Conservation (phyloP, 2,113 vertebrate species). For the Periophthalmus modestus region DNA sequence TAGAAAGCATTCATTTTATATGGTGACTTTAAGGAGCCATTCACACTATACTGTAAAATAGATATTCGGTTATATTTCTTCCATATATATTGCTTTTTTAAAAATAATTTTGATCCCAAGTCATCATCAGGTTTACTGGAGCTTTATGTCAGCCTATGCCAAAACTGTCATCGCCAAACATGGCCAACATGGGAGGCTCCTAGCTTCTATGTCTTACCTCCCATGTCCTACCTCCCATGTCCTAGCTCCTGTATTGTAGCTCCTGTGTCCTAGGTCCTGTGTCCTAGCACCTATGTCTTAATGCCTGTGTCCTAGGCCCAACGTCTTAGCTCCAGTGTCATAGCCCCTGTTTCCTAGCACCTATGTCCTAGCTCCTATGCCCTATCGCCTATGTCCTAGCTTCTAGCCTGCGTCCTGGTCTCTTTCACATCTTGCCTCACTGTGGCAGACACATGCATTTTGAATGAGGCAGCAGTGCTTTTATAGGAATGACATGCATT, state of each 20-base stretch:
- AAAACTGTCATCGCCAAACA: constrained; percentile 43
- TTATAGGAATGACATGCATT: background rate
- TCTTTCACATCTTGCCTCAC: constrained; percentile 1
- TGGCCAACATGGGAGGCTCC: constrained; percentile 28
- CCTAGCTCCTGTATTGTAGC: too few relatives aligned
- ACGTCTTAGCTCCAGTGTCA: too few relatives aligned
- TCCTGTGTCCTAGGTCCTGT: too few relatives aligned
- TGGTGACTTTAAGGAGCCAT: too few relatives aligned
- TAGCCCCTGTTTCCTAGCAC: too few relatives aligned
- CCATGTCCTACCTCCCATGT: too few relatives aligned
- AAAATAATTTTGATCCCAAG: background rate
- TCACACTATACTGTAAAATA: too few relatives aligned
- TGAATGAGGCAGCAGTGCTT: constrained; percentile 23
- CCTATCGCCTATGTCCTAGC: background rate
- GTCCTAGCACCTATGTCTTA: too few relatives aligned
- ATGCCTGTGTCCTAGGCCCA: too few relatives aligned
- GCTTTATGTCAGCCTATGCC: background rate
- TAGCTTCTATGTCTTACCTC: background rate
- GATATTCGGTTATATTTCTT: background rate
- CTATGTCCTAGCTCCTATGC: too few relatives aligned
- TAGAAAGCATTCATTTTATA: too few relatives aligned
- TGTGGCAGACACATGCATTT: constrained; percentile 30
- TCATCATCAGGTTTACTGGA: background rate
- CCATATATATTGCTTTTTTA: background rate
- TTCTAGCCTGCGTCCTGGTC: background rate